Conservation (phyloP, 35 echinoderm and acorn worm genomes). For the Lytechinus pictus region DNA sequence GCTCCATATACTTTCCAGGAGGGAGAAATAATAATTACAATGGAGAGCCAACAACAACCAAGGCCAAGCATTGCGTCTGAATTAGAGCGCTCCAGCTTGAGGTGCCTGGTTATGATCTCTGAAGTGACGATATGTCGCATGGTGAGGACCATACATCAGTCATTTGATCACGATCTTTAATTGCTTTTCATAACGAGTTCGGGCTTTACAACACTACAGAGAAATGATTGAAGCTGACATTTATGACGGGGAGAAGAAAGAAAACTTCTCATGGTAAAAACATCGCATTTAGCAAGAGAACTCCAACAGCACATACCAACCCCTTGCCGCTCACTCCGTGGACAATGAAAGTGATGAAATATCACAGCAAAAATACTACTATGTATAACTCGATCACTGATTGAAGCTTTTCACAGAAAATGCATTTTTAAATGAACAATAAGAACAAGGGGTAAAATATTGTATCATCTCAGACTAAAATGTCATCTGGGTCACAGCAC, state of each 20-base stretch:
- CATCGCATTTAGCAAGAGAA: too few species aligned
- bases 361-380: too few species aligned
- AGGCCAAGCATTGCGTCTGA: neutral
- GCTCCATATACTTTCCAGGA: neutral
- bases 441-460: neutral
- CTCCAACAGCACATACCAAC: too few species aligned
- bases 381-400: too few species aligned
- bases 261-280: neutral
- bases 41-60: neutral
- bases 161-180: neutral
- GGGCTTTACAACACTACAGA: too few species aligned
- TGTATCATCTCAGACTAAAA: neutral
- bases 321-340: too few species aligned
- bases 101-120: neutral
- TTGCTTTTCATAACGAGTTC: neutral
- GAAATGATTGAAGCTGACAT: neutral
- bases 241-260: neutral
- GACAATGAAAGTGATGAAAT: too few species aligned
- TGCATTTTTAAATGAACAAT: too few species aligned
- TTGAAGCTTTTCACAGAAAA: too few species aligned
- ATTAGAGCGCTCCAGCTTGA: neutral
- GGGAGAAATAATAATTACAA: neutral
- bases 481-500: neutral
- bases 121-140: neutral
- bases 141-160: neutral